Base-by-base conservation (phyloP, 2,797 vertebrate species). In the Lacerta viridis region DNA sequence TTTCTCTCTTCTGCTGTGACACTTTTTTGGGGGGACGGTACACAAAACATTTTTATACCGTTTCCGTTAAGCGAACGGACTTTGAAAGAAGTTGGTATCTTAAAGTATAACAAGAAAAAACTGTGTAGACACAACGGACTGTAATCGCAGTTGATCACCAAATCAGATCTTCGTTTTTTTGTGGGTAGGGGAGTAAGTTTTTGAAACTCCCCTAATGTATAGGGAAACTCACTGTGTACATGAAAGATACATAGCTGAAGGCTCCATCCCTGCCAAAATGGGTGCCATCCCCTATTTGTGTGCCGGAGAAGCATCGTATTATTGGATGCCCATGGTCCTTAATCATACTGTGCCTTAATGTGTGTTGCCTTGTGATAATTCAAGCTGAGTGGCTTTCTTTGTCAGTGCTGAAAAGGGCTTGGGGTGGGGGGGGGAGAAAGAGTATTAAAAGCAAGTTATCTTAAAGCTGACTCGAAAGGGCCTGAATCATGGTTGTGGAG, bases 401-500 rank as follows among this genome's bases (percentile, higher is more conserved):
- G 11, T 61, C 36, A 11, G 41, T 46, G 43, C 75, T 82, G 23
- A 29, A 74, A 84, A 75, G 23, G 18, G 29, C 29, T 50, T 66
- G 7, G 71, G 64, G 5, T 59, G 17, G 17, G 27, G n/a, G n/a
- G 76, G 7, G 29, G 17, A 78, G 13, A 18, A 72, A 83, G 29
- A 41, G 29, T 55, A 33, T 41, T 85, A 66, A 75, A 72, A 55
- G 71, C 55, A 23, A 68, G 88, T 76, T 17, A 29, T 80, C 46
- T 75, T 39, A 76, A 81, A 80, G 41, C 77, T 66, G 39, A 6
- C 25, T 11, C 11, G n/a, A 20, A 74, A 85, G 6, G 20, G 36
- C 9, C 77, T 85, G 83, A 80, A 41, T 89, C 69, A 76, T 85
- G 43, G 36, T 69, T 81, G 50, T 66, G 36, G 43, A 43, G 27